These are phyloP conservation scores for Dasypolia templi DNA, from an alignment of 2,888 invertebrate species.

Conservation along the genomic window DNA sequence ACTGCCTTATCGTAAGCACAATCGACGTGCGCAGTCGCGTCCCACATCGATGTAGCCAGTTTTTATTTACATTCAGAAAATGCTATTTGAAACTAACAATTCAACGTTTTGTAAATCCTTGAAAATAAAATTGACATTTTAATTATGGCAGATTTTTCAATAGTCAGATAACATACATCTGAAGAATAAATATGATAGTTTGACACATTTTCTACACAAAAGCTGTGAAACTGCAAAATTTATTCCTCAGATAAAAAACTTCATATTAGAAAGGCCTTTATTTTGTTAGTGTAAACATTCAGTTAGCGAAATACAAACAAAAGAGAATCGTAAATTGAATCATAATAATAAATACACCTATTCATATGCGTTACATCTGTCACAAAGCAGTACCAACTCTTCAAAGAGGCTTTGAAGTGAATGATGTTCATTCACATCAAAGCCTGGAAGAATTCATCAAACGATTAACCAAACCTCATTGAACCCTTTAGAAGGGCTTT, in stretches of 20 bases:
- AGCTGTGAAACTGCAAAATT: too few species aligned
- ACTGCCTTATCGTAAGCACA: not conserved
- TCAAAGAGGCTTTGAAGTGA: too few species aligned
- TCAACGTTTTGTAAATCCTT: not conserved
- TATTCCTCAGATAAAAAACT: too few species aligned
- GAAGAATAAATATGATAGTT: too few species aligned
- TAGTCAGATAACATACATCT: too few species aligned
- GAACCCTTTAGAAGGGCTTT: not conserved
- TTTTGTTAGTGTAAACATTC: not conserved
- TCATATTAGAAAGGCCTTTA: not conserved
- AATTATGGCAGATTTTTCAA: too few species aligned
- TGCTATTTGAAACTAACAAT: not conserved
- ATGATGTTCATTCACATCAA: too few species aligned
- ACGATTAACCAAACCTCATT: not conserved
- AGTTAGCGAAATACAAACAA: not conserved
- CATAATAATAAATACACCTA: not conserved
- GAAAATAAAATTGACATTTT: not conserved
- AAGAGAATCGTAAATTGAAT: not conserved
- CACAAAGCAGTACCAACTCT: not conserved
- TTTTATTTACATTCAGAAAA: not conserved
- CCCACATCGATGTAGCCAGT: not conserved
- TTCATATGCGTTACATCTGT: not conserved
- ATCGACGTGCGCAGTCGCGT: not conserved
- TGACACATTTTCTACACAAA: too few species aligned
- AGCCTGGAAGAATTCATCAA: slow-evolving; percentile 1